phyloP scores from a whole-genome alignment of 2,888 invertebrate species.

The Eurois occulta region DNA sequence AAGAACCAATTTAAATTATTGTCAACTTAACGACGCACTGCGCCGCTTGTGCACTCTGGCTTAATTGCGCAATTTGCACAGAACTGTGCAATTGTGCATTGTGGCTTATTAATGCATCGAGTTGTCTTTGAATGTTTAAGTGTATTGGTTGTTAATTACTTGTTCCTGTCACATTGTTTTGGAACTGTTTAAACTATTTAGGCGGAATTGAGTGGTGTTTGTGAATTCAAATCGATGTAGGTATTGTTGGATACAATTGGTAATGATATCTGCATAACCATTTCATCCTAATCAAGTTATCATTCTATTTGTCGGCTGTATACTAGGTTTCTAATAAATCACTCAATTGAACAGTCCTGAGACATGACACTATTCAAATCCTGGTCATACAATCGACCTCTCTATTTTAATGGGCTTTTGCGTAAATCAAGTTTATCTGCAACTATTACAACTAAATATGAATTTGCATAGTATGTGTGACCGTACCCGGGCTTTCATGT shows the following conservation, averaged over 20 bases:
- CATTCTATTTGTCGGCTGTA: not conserved
- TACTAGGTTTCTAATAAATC: not conserved
- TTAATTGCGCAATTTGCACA: slow-evolving; percentile 70
- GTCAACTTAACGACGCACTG: slow-evolving; percentile 71
- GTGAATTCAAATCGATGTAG: slow-evolving; percentile 11
- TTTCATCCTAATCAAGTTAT: slow-evolving; percentile 23
- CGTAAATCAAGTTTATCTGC: slow-evolving; percentile 5
- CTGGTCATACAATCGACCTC: not conserved
- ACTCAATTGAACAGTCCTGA: not conserved
- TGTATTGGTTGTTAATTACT: slow-evolving; percentile 63
- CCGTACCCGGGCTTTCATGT: not conserved
- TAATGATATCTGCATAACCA: slow-evolving; percentile 39
- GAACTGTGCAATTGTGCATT: slow-evolving; percentile 56
- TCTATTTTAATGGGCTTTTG: not conserved
- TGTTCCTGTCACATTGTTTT: slow-evolving; percentile 42
- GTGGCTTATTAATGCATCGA: slow-evolving; percentile 64
- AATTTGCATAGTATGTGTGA: not conserved
- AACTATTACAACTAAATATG: not conserved
- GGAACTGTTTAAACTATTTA: slow-evolving; percentile 41
- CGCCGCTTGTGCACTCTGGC: slow-evolving; percentile 60
- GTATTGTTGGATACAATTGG: slow-evolving; percentile 34
- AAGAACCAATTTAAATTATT: slow-evolving; percentile 75
- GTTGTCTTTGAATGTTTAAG: slow-evolving; percentile 60
- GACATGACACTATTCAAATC: not conserved
- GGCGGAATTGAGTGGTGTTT: slow-evolving; percentile 12